Base-by-base conservation (phyloP, 2,888 invertebrate genomes). In the Eupithecia exiguata region DNA sequence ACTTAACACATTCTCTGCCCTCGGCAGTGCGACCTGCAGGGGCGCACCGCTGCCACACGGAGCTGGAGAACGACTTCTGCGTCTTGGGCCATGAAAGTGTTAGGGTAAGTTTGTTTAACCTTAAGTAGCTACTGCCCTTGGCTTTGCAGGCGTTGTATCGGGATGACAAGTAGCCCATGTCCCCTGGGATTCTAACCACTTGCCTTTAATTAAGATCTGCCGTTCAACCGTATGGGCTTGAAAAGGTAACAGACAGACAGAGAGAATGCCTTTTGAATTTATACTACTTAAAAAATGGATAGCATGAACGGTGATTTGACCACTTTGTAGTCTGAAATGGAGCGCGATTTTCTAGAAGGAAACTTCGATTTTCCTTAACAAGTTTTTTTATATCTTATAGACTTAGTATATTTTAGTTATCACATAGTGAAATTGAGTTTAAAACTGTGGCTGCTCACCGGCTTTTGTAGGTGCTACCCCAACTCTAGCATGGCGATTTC, bases 401-500 rank as follows among this genome's bases (percentile, higher is more conserved):
- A 30, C 30, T 4, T 30, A 30, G 30, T 30, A 30, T 30, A 30
- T 30, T 30, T 30, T 30, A 40, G 40, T 40, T 40, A 1, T 14
- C 40, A n/a, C 18, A 49, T 46, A 5, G 18, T 4, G 16, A 35
- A 35, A 35, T 35, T n/a, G 10, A 65, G 38, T 38, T 6, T 21
- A 38, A 14, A 38, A 53, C 0, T 25, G 18, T 2, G 9, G 10
- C 14, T 10, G 18, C 14, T 1, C 4, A 7, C 30, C 69, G 46
- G 40, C 43, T 40, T 69, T 69, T 5, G 16, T 25, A n/a, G 10
- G 3, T 46, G 14, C 14, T 67, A 25, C n/a, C 66, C 43, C 75
- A 71, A 69, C 77, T 43, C 69, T 74, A 75, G 30, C 36, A 36
- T 35, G 68, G 61, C 49, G 58, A 70, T 43, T 53, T 46, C 82